Conservation (phyloP, 2,888 invertebrate genomes). For the Dinocampus coccinellae region DNA sequence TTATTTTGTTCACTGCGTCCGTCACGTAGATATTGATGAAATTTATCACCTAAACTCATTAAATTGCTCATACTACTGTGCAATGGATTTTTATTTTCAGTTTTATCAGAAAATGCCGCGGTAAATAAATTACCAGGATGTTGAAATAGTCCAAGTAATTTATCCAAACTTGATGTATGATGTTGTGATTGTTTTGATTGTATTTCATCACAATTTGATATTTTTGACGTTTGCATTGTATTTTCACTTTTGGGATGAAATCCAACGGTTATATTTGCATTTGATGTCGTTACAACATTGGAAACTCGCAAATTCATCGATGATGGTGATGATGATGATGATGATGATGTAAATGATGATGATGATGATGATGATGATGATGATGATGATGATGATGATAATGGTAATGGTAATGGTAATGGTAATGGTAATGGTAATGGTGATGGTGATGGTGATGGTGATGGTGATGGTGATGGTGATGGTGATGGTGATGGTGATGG, state of each 20-base stretch:
- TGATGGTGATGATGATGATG: constrained; percentile 27
- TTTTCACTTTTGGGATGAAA: constrained; percentile 37
- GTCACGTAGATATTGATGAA: constrained; percentile 57
- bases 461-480: constrained; percentile 23
- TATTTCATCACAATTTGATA: neutral
- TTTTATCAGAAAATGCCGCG: constrained; percentile 60
- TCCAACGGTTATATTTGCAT: constrained; percentile 51
- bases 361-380: neutral
- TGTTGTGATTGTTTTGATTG: constrained; percentile 41
- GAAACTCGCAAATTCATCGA: constrained; percentile 40
- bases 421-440: too few species aligned
- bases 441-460: neutral
- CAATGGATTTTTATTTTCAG: constrained; percentile 49
- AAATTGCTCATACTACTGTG: constrained; percentile 54
- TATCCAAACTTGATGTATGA: constrained; percentile 75
- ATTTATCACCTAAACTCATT: constrained; percentile 56
- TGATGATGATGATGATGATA: constrained; percentile 22
- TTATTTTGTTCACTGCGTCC: constrained; percentile 19
- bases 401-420: neutral
- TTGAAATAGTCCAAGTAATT: constrained; percentile 77
- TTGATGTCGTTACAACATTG: constrained; percentile 50
- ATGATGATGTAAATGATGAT: neutral
- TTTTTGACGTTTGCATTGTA: constrained; percentile 32
- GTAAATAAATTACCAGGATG: constrained; percentile 76
- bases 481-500: neutral